These are phyloP conservation scores for Watersipora subatra DNA, from an alignment of 1,140 invertebrate species.

Conservation along the genomic window DNA sequence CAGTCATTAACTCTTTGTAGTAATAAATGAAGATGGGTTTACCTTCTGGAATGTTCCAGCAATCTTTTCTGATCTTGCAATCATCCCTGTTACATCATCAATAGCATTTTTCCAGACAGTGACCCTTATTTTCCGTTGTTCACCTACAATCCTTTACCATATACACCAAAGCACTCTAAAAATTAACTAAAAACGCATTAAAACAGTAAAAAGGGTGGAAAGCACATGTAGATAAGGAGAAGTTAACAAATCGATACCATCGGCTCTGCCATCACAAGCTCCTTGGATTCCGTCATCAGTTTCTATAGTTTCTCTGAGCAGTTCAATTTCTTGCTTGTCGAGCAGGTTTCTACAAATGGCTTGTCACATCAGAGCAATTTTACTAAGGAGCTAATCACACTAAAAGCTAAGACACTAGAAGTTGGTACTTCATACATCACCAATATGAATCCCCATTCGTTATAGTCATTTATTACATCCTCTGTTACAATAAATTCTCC, in stretches of 20 bases:
- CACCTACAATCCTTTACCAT: conserved; percentile 12
- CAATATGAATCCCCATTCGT: no score
- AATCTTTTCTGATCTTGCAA: conserved; percentile 21
- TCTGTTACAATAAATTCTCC: no score
- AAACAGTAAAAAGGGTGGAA: background rate
- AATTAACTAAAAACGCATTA: no score
- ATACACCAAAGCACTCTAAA: no score
- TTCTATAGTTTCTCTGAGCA: background rate
- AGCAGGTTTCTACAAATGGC: background rate
- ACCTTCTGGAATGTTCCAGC: conserved; percentile 22
- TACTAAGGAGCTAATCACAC: background rate
- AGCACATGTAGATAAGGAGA: background rate
- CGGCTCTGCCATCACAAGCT: background rate
- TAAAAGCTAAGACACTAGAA: no score
- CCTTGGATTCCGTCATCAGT: background rate
- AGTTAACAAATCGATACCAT: background rate
- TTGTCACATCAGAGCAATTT: background rate
- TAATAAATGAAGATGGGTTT: no score
- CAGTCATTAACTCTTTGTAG: no score
- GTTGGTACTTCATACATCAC: no score
- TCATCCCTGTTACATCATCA: conserved; percentile 27
- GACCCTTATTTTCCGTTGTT: conserved; percentile 12
- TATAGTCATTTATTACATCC: no score
- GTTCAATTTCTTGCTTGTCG: background rate
- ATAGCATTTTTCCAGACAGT: conserved; percentile 23